Evolutionary conservation across 2,888 invertebrate species (phyloP).

Genomic region (Pteria penguin): DNA sequence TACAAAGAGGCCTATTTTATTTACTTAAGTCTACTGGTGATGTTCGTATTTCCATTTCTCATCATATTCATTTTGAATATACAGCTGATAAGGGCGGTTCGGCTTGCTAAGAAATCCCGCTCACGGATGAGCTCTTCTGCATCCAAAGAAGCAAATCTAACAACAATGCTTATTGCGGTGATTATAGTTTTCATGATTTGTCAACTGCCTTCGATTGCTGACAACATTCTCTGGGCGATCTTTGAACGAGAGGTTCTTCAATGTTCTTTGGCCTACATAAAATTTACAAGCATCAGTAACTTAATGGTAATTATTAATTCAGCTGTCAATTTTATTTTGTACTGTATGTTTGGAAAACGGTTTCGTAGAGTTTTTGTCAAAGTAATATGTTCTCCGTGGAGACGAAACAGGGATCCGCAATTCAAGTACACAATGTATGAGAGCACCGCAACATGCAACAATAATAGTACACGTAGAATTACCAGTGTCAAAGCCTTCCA

Average conservation of each 20-base stretch:
- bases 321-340: slow-evolving; percentile 76
- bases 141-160: slow-evolving; percentile 92
- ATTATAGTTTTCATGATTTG: slow-evolving; percentile 96
- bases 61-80: slow-evolving; percentile 74
- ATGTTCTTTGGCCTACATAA: slow-evolving; percentile 60
- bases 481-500: slow-evolving; percentile 35
- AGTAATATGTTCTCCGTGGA: slow-evolving; percentile 48
- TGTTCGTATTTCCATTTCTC: slow-evolving; percentile 76
- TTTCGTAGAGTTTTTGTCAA: slow-evolving; percentile 68
- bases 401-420: slow-evolving; percentile 43
- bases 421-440: slow-evolving; percentile 58
- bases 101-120: slow-evolving; percentile 62
- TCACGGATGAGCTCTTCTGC: slow-evolving; percentile 63
- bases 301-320: slow-evolving; percentile 75
- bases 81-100: slow-evolving; percentile 75
- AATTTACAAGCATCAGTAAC: slow-evolving; percentile 69
- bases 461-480: slow-evolving; percentile 17
- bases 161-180: slow-evolving; percentile 97
- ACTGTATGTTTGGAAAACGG: slow-evolving; percentile 76
- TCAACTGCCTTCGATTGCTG: slow-evolving; percentile 83
- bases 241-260: slow-evolving; percentile 54
- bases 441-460: slow-evolving; percentile 43
- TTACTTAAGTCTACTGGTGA: slow-evolving; percentile 74
- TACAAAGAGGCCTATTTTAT: slow-evolving; percentile 76
- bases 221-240: slow-evolving; percentile 75